Base-by-base conservation (phyloP, 1,140 invertebrate species). In the Monomorium pharaonis region DNA sequence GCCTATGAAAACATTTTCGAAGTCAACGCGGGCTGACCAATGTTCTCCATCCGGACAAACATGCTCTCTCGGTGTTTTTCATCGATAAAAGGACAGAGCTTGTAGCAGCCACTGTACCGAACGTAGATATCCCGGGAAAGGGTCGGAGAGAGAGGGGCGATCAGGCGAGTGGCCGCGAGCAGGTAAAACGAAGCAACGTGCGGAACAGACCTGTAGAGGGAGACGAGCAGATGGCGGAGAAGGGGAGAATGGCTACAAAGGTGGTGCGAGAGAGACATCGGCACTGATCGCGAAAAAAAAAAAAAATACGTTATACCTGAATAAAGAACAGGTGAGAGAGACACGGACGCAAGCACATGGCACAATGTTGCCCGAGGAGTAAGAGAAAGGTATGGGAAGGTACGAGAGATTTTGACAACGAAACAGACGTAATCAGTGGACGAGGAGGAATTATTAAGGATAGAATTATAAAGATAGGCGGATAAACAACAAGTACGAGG, bases 21-120 rank as follows among this genome's bases (percentile, higher is more conserved):
- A 72, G 65, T 51, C 58, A 9, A 51, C 37, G 42, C 21, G 47
- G 56, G 14, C 27, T 80, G 77, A 74, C 24, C 51, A 44, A 18
- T 47, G 78, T 74, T 74, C 51, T 60, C 67, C 67, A 60, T 74
- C 65, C 67, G 67, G 30, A 18, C 78, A 72, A 72, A 83, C 67
- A 83, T 47, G 37, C 33, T 60, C 33, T 44, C 14, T 44, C 65
- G 51, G 12, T 58, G 54, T 83, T 72, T 83, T 83, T 72, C 78
- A 24, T 27, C 30, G 74, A 69, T 62, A 44, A 70, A 70, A 27
- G 92, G 92, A 93, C 91, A 92, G 90, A 93, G 94, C 92, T 92
- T 92, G 90, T 92, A 85, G 91, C 93, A 93, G 91, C 89, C 92
- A 92, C 92, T 93, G 94, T 93, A 94, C 92, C 91, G 77, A 75